Conservation (phyloP, 2,888 invertebrate species). For the Vannuccia rotundouncinata region DNA sequence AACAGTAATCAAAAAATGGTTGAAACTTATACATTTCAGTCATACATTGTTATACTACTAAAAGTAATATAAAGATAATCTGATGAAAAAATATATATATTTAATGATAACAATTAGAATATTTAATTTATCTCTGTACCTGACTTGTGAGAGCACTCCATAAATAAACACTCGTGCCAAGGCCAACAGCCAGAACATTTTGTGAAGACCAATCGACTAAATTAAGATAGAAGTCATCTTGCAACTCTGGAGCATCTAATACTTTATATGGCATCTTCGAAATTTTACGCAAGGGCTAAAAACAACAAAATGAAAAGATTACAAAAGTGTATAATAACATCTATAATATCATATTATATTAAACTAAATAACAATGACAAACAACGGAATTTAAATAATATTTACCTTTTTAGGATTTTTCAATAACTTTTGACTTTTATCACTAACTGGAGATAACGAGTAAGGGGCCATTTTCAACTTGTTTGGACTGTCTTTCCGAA, state of each 20-base stretch:
- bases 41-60: too few species aligned
- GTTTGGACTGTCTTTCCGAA: conserved; percentile 49
- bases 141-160: conserved; percentile 99
- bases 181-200: conserved; percentile 92
- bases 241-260: conserved; percentile 86
- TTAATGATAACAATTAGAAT: too few species aligned
- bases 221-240: conserved; percentile 98
- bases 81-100: too few species aligned
- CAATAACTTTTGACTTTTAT: conserved; percentile 84
- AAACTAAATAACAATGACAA: conserved; percentile 27
- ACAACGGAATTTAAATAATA: conserved; percentile 19
- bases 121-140: too few species aligned
- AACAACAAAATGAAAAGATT: conserved; percentile 21
- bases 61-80: too few species aligned
- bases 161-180: conserved; percentile 92
- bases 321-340: background rate
- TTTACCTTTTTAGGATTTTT: conserved; percentile 78
- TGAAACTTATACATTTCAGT: too few species aligned
- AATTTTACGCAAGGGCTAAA: conserved; percentile 83
- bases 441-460: conserved; percentile 86
- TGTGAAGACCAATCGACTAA: conserved; percentile 98
- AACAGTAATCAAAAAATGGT: too few species aligned
- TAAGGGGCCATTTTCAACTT: conserved; percentile 66
- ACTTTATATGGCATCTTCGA: conserved; percentile 97
- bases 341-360: background rate